Base-by-base conservation (phyloP, 2,888 invertebrate genomes). In the Chymomyza caudatula region DNA sequence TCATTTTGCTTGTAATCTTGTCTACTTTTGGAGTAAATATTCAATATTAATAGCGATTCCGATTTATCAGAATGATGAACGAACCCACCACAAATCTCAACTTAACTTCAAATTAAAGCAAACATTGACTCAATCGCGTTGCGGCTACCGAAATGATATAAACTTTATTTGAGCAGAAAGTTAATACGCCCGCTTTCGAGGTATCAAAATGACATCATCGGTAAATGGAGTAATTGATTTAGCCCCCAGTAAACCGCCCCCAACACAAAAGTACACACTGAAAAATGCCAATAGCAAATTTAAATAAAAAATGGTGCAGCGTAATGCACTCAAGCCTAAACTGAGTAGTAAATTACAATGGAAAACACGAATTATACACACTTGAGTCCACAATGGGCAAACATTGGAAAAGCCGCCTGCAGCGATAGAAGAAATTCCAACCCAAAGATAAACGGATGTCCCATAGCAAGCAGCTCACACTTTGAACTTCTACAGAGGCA, bases 141-240 rank as follows among this genome's bases (percentile, higher is more conserved):
- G 25, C 5, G 5, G 25, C 1, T 25, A 4, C 25, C 5, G 6
- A 25, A 6, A 25, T 25, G 1, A 25, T 1, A 1, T 1, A 25
- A 2, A 6, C 25, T 6, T 25, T 25, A 6, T 25, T 25, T 25
- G 25, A 1, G 4, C 25, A 25, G 25, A 2, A 25, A 25, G 11
- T 4, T 3, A 15, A 44, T 44, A 3, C 11, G 11, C 44, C n/a
- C 44, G 5, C 17, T n/a, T 1, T 17, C n/a, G 11, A 44, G n/a
- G 17, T 47, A 15, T 17, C 2, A n/a, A 53, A 63, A 63, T 85
- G 78, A 81, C 70, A 71, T 78, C 81, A 86, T 81, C 81, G 76
- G 25, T 67, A 63, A 70, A 65, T 64, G 77, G 79, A 60, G 64
- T 71, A n/a, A n/a, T n/a, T n/a, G n/a, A n/a, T n/a, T n/a, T n/a